phyloP scores from a whole-genome alignment of 1,140 invertebrate species.

The Anoplophora glabripennis region DNA sequence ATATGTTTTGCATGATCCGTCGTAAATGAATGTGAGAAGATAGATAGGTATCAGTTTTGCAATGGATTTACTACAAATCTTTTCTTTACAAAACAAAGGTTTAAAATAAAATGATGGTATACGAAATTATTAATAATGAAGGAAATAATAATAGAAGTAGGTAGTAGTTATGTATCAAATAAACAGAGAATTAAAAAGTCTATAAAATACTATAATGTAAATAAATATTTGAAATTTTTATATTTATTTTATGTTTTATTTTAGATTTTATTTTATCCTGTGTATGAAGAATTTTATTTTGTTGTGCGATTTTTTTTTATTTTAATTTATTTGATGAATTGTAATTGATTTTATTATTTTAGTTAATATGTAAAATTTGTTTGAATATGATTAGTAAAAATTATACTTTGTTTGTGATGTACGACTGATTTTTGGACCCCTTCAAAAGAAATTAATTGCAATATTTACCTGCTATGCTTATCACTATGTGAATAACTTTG shows the following conservation, averaged over 20 bases:
- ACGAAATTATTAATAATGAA: background rate
- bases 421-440: no score
- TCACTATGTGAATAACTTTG: no score
- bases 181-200: no score
- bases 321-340: background rate
- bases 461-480: no score
- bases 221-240: background rate
- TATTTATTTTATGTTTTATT: background rate
- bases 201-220: background rate
- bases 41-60: background rate
- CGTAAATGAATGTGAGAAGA: background rate
- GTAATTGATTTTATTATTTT: background rate
- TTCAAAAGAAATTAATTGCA: no score
- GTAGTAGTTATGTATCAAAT: no score
- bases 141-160: no score
- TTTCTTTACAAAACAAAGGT: background rate
- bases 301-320: background rate
- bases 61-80: background rate
- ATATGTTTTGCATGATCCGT: background rate
- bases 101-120: background rate
- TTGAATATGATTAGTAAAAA: no score
- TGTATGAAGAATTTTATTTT: background rate
- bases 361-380: no score
- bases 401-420: no score
- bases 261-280: background rate